phyloP scores from a whole-genome alignment of 2,888 invertebrate species.

The Trilocha varians region DNA sequence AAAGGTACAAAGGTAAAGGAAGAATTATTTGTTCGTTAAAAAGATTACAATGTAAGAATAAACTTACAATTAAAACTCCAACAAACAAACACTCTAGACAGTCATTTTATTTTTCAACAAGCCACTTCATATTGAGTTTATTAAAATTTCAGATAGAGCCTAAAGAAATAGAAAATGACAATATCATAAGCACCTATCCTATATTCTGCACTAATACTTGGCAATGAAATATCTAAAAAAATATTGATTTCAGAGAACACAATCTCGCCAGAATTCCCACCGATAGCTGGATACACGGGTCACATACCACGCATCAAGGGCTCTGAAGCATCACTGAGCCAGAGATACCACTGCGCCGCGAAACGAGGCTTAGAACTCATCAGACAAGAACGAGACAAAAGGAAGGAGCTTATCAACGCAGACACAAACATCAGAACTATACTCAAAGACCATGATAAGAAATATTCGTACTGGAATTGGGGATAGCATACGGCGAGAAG shows the following conservation, averaged over 20 bases:
- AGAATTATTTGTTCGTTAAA: neutral
- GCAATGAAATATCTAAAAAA: too few species aligned
- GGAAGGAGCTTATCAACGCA: conserved; percentile 53
- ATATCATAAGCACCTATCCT: too few species aligned
- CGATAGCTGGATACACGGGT: conserved; percentile 82
- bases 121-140: too few species aligned
- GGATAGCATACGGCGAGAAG: conserved; percentile 73
- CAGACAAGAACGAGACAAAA: conserved; percentile 68
- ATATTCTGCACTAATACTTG: too few species aligned
- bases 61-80: neutral
- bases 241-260: conserved; percentile 68
- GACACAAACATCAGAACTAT: conserved; percentile 49
- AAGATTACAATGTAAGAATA: neutral
- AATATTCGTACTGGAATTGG: conserved; percentile 66
- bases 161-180: too few species aligned
- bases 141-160: too few species aligned
- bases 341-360: conserved; percentile 78
- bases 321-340: conserved; percentile 78
- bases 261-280: conserved; percentile 78
- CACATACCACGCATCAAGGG: conserved; percentile 80
- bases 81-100: neutral
- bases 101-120: too few species aligned
- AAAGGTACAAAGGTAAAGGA: conserved; percentile 46
- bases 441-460: conserved; percentile 52
- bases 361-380: conserved; percentile 75